Evolutionary conservation across 1,140 invertebrate species (phyloP), one percentile per base, ranked within the genome.

Genomic region (Drosophila ogumai): DNA sequence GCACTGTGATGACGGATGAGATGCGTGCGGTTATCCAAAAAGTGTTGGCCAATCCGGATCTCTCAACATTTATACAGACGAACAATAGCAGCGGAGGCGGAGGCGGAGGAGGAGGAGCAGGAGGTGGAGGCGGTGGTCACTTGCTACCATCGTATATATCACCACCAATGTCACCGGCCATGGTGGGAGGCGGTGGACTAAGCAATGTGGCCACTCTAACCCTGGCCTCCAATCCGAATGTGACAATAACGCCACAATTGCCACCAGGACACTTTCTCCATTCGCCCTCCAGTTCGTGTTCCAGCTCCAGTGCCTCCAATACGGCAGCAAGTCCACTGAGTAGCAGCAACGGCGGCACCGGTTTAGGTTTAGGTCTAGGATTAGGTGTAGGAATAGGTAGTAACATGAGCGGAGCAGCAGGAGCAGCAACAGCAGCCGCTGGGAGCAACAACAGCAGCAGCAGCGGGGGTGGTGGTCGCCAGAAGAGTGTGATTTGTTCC

Each of bases 11-110:
- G 91, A 91, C 90, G 6, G 91, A 92, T 36, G 91, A 92, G 71
- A 92, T 92, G 91, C 81, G 88, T 1, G 91, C 90, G 19, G 91
- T 92, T 8, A 92, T 92, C 46, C 91, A 92, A 56, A 92, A 92
- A 47, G 91, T 92, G 8, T 43, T 92, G 31, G 87, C 91, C 58
- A 92, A 92, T 86, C 91, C 91, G 15, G 91, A 92, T 77, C 68
- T 92, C 34, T 92, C 91, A 15, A 92, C 91, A 1, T 92, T 82
- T 31, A 92, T 92, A 56, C 91, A 92, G 25, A 92, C 91, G 1
- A 92, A 92, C 52, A 44, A 15, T 50, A 55, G 25, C 25, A 81
- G 22, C 50, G 43, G 15, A 13, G 60, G 55, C 47, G 50, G 36
- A 41, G 55, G 10, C 8, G 60, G 44, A 54, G 44, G 36, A 17